Conservation (phyloP, 2,888 invertebrate genomes). For the Watsonalla binaria region DNA sequence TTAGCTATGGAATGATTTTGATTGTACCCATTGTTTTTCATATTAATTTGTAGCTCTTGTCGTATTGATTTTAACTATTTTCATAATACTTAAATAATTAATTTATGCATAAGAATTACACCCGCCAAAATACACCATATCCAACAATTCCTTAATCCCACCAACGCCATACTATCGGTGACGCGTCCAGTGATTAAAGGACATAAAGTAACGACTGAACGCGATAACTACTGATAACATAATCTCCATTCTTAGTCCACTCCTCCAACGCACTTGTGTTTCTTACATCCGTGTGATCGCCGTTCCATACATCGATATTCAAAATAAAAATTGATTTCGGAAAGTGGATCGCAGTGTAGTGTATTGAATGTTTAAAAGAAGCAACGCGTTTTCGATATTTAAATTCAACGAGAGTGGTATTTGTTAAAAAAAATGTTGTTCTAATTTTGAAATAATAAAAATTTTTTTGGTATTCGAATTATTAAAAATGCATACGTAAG, state of each 20-base stretch:
- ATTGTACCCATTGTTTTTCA: too few species aligned
- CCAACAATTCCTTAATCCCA: constrained; percentile 43
- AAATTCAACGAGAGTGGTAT: too few species aligned
- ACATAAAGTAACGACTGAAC: constrained; percentile 60
- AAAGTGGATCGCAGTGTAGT: too few species aligned
- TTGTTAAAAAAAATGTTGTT: background rate
- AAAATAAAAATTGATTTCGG: background rate
- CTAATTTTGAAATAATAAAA: background rate
- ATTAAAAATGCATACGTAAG: too few species aligned
- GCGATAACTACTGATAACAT: constrained; percentile 69
- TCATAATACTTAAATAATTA: too few species aligned
- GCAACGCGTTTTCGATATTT: constrained; percentile 6
- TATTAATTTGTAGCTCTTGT: too few species aligned
- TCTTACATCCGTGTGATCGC: constrained; percentile 38
- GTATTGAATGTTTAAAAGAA: too few species aligned
- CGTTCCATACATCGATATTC: background rate
- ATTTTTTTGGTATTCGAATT: too few species aligned
- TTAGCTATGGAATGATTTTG: too few species aligned
- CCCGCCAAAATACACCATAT: constrained; percentile 33
- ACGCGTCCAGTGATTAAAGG: constrained; percentile 70
- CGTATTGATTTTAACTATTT: too few species aligned
- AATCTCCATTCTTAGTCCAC: constrained; percentile 67
- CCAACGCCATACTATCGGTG: constrained; percentile 53
- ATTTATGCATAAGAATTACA: constrained; percentile 2
- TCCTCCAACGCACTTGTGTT: constrained; percentile 54